Evolutionary conservation across 2,888 invertebrate species (phyloP), one percentile per base, ranked within the genome.

Genomic region (Anthrax anthrax): DNA sequence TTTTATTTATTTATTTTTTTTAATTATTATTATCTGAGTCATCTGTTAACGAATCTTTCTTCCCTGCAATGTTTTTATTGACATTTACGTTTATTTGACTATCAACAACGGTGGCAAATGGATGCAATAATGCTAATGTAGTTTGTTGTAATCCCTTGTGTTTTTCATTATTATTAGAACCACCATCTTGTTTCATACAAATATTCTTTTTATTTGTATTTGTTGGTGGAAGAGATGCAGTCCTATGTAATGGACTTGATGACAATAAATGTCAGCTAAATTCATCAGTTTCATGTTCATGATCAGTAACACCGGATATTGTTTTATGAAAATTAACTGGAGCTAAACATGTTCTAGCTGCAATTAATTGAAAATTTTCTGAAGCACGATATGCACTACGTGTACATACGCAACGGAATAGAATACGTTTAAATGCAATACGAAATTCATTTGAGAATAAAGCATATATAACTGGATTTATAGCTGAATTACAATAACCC

Each of bases 401-500:
- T 1, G 65, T 78, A 66, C 85, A 87, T 60, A 86, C 79, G 59
- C 85, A 87, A 56, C 82, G 80, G 69, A 89, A 90, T 55, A 94
- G 80, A 55, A 95, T 90, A 54, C 85, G 80, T 69, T 90, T 90
- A 72, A 95, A 95, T 41, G 94, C 94, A 62, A 86, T 87, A 53
- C 94, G 80, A 70, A 94, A 95, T 69, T 95, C 94, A 65, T 88
- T 85, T 42, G 91, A 90, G 70, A 94, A 94, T 49, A 92, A 75
- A 3, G 92, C 94, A 67, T 95, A 95, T 54, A 95, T 91, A 56
- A 90, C 78, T 0, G 95, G 95, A 65, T 95, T 96, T 56, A 95
- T 84, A 37, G 94, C 95, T 4, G 91, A 91, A 68, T 96, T 96
- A 71, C 92, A 91, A 70, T 96, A 96, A 10, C 96, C 97, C 46